Base-by-base conservation (phyloP, 2,113 vertebrate genomes). In the Condylura cristata region DNA sequence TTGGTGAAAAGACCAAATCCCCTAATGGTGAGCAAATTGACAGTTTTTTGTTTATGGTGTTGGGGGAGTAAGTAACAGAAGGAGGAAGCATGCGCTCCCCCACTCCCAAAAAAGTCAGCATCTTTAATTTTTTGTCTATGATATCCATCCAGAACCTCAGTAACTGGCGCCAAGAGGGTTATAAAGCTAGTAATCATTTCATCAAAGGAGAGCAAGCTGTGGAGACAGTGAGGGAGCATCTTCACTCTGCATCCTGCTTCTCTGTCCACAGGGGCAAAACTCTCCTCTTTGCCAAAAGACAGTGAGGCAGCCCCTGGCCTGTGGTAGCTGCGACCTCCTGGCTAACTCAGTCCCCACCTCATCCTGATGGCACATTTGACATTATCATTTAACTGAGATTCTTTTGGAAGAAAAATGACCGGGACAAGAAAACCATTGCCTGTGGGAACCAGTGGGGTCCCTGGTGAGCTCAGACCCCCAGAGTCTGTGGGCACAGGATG, bases 71-170 rank as follows among this genome's bases (percentile, higher is more conserved):
- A 53, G 3, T 17, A 53, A 53, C 16, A 3, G 16, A 51, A 51
- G 48, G 48, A 51, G 48, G 4, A 53, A 53, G 3, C 18, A 20
- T 53, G 51, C 20, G 46, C 46, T 12, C 46, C 7, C 51, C 51
- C 3, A 18, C 14, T n/a, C n/a, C n/a, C 17, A 53, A 53, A 53
- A 93, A 96, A 96, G 89, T 74, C 70, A 78, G 6, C 93, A 82
- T 85, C 95, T 41, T 72, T 68, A 81, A 96, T 93, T n/a, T 39
- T 61, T 95, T 94, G 24, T 89, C 48, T 97, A 93, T 91, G 6
- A 86, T 84, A 86, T 79, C 22, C 81, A 1, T 74, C 51, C 92
- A 46, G 48, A 68, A 24, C 56, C 82, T 93, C 72, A 90, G n/a
- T 92, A 90, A 70, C 87, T 81, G 5, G 34, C 89, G 8, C 14